Percentiles rank a stretch among this genome's conserved stretches.
Conservation (phyloP, 2,113 vertebrate genomes). For the Theristicus caerulescens region DNA sequence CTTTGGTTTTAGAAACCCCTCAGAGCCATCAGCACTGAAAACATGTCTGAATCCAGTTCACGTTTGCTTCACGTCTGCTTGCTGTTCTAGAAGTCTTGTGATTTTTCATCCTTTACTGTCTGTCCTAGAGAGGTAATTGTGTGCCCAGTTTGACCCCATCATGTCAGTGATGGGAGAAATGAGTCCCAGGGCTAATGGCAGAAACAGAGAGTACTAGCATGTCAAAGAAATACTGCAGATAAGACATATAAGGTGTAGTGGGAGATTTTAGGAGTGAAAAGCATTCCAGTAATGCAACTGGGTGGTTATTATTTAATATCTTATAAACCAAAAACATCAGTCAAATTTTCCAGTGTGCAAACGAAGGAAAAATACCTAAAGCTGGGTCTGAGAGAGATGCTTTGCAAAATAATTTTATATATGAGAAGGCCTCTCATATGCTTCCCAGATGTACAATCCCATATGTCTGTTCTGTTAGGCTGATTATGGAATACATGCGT, state of each 20-base stretch:
- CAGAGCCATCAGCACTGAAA: neutral
- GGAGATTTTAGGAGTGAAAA: neutral
- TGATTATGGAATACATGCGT: neutral
- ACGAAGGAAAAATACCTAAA: neutral
- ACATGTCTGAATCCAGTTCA: neutral
- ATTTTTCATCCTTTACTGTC: neutral
- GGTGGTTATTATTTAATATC: neutral
- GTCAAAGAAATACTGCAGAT: neutral
- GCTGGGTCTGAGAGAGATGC: neutral
- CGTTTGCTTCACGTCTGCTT: neutral
- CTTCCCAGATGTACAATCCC: conserved; percentile 51
- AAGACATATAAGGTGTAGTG: neutral
- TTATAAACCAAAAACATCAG: neutral
- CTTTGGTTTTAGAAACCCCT: neutral
- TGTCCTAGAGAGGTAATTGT: neutral
- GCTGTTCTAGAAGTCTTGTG: neutral
- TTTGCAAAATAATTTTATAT: neutral
- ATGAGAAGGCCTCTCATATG: conserved; percentile 11
- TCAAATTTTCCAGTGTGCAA: neutral
- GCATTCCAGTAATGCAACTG: neutral
- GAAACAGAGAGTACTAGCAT: neutral
- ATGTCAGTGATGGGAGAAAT: neutral
- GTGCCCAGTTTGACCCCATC: neutral
- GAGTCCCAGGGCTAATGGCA: neutral
- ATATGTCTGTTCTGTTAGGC: neutral